These are phyloP conservation scores for Sebastes hubbsi DNA, from an alignment of 2,797 vertebrate species.

Conservation along the genomic window DNA sequence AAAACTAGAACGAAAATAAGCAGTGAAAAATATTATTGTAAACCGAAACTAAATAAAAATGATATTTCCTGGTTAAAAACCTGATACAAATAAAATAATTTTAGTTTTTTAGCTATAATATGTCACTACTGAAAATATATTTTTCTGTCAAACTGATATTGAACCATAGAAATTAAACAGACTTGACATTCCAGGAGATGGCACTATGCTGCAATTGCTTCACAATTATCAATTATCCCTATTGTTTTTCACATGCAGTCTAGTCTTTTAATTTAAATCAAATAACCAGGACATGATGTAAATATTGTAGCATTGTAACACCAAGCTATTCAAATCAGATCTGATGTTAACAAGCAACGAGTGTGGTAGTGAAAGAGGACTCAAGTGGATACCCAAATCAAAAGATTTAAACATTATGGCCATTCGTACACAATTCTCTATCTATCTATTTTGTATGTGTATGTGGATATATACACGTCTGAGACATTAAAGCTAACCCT, in stretches of 20 bases:
- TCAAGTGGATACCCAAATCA: too few species aligned
- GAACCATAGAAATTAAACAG: neutral
- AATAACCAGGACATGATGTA: too few species aligned
- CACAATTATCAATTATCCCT: neutral
- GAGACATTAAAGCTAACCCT: neutral
- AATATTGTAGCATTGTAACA: too few species aligned
- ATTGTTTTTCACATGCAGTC: too few species aligned
- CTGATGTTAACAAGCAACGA: too few species aligned
- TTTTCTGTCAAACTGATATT: too few species aligned
- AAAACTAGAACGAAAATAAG: neutral
- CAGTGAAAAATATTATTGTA: neutral
- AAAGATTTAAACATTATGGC: neutral
- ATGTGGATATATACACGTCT: neutral
- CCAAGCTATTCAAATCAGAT: too few species aligned
- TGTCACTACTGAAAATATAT: too few species aligned
- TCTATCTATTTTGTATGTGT: neutral
- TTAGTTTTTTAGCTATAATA: too few species aligned
- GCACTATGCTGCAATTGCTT: neutral
- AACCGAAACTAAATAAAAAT: neutral
- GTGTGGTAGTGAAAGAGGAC: too few species aligned
- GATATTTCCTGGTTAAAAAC: neutral
- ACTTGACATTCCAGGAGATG: neutral
- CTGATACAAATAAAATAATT: neutral
- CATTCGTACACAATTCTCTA: neutral
- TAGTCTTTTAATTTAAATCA: too few species aligned